These are phyloP conservation scores for Chaetodon auriga DNA, from an alignment of 2,113 vertebrate genomes.

Conservation along the genomic window DNA sequence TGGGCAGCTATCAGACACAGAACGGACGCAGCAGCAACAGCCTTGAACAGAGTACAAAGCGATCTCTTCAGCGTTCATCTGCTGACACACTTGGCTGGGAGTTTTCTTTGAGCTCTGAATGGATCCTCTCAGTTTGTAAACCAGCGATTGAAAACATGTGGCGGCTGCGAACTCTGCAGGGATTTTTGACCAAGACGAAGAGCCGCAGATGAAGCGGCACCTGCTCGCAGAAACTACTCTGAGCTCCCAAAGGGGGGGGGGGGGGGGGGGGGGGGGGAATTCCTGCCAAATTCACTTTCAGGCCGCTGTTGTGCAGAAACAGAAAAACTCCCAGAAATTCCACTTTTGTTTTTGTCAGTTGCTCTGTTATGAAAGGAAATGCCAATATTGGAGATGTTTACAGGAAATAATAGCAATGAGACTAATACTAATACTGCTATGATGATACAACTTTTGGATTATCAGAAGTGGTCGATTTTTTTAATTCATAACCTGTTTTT, in stretches of 20 bases:
- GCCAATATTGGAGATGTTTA: neutral
- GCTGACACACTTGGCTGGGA: conserved; percentile 37
- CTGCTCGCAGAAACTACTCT: conserved; percentile 47
- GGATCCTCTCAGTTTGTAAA: conserved; percentile 52
- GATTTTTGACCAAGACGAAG: neutral
- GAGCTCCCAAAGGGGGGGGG: conserved; percentile 14
- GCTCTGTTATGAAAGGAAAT: neutral
- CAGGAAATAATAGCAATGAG: neutral
- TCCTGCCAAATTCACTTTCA: conserved; percentile 13
- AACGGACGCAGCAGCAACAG: conserved; percentile 3
- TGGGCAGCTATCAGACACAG: neutral
- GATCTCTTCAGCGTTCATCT: conserved; percentile 33
- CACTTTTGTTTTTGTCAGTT: neutral
- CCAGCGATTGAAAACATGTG: conserved; percentile 71
- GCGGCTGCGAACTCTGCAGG: conserved; percentile 31
- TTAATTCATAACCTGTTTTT: neutral
- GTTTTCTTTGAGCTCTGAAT: conserved; percentile 43
- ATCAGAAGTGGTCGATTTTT: neutral
- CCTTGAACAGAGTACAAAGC: conserved; percentile 58
- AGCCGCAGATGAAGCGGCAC: conserved; percentile 55
- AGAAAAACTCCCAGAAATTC: conserved; percentile 9
- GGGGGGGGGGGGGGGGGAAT: no score
- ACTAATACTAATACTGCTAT: neutral
- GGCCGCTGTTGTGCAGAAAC: neutral
- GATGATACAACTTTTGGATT: neutral